Evolutionary conservation across 2,888 invertebrate species (phyloP), one percentile per base, ranked within the genome.

Genomic region (Trissoscelio sp.): DNA sequence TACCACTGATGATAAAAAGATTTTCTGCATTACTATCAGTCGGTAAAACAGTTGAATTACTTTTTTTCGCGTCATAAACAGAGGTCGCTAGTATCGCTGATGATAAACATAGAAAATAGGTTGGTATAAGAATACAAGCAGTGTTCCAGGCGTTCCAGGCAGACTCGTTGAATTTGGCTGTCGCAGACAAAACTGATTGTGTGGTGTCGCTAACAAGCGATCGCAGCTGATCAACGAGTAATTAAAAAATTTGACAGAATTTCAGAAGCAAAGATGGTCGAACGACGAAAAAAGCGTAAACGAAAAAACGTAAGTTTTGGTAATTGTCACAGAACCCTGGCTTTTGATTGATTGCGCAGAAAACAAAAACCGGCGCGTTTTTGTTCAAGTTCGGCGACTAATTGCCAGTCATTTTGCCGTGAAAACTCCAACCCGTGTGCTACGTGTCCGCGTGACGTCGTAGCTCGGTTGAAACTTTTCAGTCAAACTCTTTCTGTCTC

Each of bases 281-380:
- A 94, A 87, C 94, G 94, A 91, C 93, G 93, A 90, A 94, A 93
- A 92, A 93, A 92, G 86, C 93, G 93, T 91, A 94, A 94, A 87
- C 93, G 94, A 86, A 94, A 93, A 92, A 94, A 94, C 91, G 94
- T 94, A 92, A 93, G 92, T 46, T 31, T 18, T 7, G 4, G n/a
- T n/a, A n/a, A n/a, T n/a, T n/a, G n/a, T n/a, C n/a, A n/a, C n/a
- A n/a, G n/a, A n/a, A n/a, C n/a, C n/a, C n/a, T n/a, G n/a, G n/a
- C n/a, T n/a, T n/a, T 28, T 6, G 14, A 37, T 11, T 11, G 9
- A 34, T 18, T 28, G 14, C 42, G 39, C 22, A n/a, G n/a, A n/a
- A n/a, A 11, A 42, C 12, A 46, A 53, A 60, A 51, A 72, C 51
- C 60, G 72, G 72, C 60, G 16, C 31, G 60, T 72, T 53, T 72